Conservation (phyloP, 1,140 invertebrate genomes). For the Diplogasteroides magnus region DNA sequence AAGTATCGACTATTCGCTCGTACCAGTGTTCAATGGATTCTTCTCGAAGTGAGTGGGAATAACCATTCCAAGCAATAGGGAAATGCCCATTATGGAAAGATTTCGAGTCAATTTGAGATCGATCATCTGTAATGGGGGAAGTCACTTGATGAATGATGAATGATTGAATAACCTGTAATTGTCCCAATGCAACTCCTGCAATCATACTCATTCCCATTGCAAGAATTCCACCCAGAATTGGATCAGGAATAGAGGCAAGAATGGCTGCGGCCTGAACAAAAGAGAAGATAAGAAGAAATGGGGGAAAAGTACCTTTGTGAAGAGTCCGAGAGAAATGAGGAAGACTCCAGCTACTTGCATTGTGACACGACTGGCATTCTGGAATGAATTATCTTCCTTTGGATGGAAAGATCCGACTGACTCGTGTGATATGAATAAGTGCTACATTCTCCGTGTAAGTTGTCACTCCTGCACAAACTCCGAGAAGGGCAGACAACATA, state of each 20-base stretch:
- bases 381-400: neutral
- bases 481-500: slow-evolving; percentile 25
- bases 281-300: neutral
- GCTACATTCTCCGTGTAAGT: slow-evolving; percentile 31
- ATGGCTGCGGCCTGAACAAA: slow-evolving; percentile 16
- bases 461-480: slow-evolving; percentile 29
- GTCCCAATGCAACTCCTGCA: slow-evolving; percentile 20
- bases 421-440: slow-evolving; percentile 23
- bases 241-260: slow-evolving; percentile 25
- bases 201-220: slow-evolving; percentile 28
- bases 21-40: slow-evolving; percentile 25
- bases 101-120: slow-evolving; percentile 33
- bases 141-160: neutral
- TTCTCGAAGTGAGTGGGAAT: slow-evolving; percentile 25
- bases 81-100: slow-evolving; percentile 30
- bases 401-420: neutral
- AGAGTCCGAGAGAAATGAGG: slow-evolving; percentile 24
- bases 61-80: slow-evolving; percentile 20
- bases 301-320: slow-evolving; percentile 26
- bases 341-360: slow-evolving; percentile 31
- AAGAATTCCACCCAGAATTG: slow-evolving; percentile 32
- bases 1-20: neutral
- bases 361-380: slow-evolving; percentile 28
- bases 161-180: slow-evolving; percentile 26
- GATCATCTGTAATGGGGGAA: slow-evolving; percentile 15